These are phyloP conservation scores for Strix uralensis DNA, from an alignment of 2,113 vertebrate genomes.

Conservation along the genomic window DNA sequence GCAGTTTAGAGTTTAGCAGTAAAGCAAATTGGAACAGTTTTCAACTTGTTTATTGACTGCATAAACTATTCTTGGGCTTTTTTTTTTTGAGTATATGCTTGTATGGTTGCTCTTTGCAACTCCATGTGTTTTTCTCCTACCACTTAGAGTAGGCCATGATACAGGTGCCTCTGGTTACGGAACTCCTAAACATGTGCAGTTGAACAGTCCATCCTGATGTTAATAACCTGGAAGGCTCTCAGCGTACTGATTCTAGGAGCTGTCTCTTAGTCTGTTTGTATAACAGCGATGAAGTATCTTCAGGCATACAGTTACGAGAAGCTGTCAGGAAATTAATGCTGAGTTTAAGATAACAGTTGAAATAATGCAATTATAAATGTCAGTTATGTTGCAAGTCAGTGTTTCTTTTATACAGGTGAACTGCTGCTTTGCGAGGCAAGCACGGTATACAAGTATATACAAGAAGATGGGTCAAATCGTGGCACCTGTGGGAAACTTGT, in stretches of 20 bases:
- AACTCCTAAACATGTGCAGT: background rate
- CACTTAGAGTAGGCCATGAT: background rate
- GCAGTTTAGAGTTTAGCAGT: background rate
- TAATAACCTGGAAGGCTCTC: background rate
- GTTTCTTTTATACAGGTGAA: slow-evolving; percentile 76
- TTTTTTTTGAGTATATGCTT: accelerated
- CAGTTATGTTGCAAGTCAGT: background rate
- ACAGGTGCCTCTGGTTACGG: background rate
- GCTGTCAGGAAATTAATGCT: background rate
- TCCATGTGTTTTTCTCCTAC: accelerated
- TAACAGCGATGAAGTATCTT: background rate
- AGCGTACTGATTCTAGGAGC: background rate
- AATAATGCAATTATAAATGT: background rate
- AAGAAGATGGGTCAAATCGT: slow-evolving; percentile 82
- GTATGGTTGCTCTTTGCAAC: background rate
- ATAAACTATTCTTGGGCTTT: background rate
- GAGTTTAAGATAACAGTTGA: background rate
- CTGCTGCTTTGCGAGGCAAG: slow-evolving; percentile 85
- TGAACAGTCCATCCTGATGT: background rate
- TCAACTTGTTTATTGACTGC: background rate
- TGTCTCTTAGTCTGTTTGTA: background rate
- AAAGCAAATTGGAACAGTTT: background rate
- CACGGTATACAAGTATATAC: slow-evolving; percentile 79
- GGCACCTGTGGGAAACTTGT: slow-evolving; percentile 82
- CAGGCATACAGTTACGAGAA: background rate